Evolutionary conservation across 2,888 invertebrate species (phyloP).

Genomic region (Ophion obscuratus): DNA sequence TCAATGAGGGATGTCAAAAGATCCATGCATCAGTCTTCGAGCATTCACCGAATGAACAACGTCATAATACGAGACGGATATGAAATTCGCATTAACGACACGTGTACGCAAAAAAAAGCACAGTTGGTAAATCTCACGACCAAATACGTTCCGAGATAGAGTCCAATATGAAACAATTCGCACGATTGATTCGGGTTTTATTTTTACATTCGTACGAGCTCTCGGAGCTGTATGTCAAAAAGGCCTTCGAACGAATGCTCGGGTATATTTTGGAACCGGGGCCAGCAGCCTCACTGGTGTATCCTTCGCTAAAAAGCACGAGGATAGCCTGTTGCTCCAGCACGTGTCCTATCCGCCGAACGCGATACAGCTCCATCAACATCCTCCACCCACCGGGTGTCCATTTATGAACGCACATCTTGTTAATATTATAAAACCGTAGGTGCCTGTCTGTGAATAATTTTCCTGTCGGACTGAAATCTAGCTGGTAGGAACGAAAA

Average conservation of each 20-base stretch:
- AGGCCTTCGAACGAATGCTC: constrained; percentile 29
- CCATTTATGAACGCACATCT: not conserved
- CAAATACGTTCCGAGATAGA: no score
- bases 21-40: no score
- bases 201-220: constrained; percentile 18
- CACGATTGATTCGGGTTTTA: not conserved
- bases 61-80: no score
- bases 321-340: constrained; percentile 25
- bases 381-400: not conserved
- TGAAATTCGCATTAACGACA: no score
- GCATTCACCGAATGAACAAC: no score
- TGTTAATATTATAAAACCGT: not conserved
- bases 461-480: not conserved
- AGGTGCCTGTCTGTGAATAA: not conserved
- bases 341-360: constrained; percentile 38
- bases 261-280: constrained; percentile 38
- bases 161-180: not conserved
- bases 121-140: not conserved
- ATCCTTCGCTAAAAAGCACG: constrained; percentile 5
- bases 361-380: constrained; percentile 7
- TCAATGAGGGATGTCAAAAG: no score
- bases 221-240: not conserved
- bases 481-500: no score
- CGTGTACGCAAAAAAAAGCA: not conserved
- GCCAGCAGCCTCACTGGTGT: constrained; percentile 18